Evolutionary conservation across 2,888 invertebrate species (phyloP), one percentile per base, ranked within the genome.

Genomic region (Napeogenes inachia): DNA sequence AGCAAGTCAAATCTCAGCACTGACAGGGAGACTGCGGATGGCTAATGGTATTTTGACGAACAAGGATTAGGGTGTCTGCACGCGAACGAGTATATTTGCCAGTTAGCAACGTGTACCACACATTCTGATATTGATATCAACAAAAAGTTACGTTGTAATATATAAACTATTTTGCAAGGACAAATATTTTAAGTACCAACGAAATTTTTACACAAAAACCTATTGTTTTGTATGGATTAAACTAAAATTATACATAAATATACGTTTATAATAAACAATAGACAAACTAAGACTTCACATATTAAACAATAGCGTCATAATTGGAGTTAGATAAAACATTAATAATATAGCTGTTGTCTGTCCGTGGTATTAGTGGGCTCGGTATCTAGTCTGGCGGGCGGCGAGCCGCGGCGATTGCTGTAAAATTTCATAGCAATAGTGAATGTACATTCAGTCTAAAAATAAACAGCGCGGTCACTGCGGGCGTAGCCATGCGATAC

Each of bases 401-500:
- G 77, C 68, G 70, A 70, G 69, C 67, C 67, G 71, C 70, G 69
- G 72, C 68, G 71, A 72, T 81, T 79, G 80, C 79, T 85, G 84
- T 85, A 85, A 86, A 68, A 87, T 87, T 87, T 87, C 82, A 87
- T 83, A 76, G 84, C 81, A 82, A 83, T 81, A 82, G 82, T 82
- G 83, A 85, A 85, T 85, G 81, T 84, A 83, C 78, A 82, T 78
- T 78, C 81, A 81, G 78, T 80, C 85, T 85, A 87, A 89, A 89
- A 87, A 88, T 88, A 89, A 85, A 86, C 83, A 81, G 78, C 83
- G 82, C 79, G 75, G 77, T 75, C 79, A 83, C 81, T 83, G 79
- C 83, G 81, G 76, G 81, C 80, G 83, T 82, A 86, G 78, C 80
- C 82, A 81, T 81, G 79, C 84, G 83, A 84, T 84, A 79, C 81